Evolutionary conservation across 2,888 invertebrate species (phyloP), one percentile per base, ranked within the genome.

Genomic region (Fragum fragum): DNA sequence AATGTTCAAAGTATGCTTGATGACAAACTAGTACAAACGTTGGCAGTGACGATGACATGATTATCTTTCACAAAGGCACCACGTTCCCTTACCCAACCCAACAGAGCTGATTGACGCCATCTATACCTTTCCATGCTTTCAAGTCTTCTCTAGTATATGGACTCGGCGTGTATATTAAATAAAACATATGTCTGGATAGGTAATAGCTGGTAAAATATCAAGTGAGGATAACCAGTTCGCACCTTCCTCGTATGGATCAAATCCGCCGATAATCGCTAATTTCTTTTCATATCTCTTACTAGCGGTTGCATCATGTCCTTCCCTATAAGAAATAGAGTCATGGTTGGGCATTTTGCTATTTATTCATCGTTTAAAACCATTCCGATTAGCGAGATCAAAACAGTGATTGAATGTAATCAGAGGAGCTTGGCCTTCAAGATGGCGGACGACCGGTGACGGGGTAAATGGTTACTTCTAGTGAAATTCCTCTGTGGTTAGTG

Each of bases 191-290:
- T 79, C 76, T 18, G 68, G 69, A 53, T 82, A 80, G n/a, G 75
- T 78, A n/a, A 72, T 21, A 0, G 28, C n/a, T 21, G 80, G 82
- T 7, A 79, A 21, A 5, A 57, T 16, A 7, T 63, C 42, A 1
- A 61, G 29, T 26, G 78, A 68, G 0, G 29, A 39, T 1, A 66
- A 66, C 76, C 78, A 81, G 21, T 28, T 59, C 28, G 52, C 16
- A 16, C 21, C 47, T 21, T 55, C 32, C 52, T 84, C 70, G 23
- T 84, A 81, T n/a, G 81, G 81, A 26, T 84, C 81, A 57, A 18
- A n/a, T 18, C 76, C 76, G 7, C 66, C 66, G 0, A 81, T 39
- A 6, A 81, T 16, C 11, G 21, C 29, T 21, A 84, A 59, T 42
- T 84, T 83, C 14, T 63, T 75, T 11, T 75, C 59, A 26, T 80